A percentile compares a stretch with the other conserved stretches of the same genome.
phyloP scores from a whole-genome alignment of 2,888 invertebrate species.

The Zonitis immaculata region DNA sequence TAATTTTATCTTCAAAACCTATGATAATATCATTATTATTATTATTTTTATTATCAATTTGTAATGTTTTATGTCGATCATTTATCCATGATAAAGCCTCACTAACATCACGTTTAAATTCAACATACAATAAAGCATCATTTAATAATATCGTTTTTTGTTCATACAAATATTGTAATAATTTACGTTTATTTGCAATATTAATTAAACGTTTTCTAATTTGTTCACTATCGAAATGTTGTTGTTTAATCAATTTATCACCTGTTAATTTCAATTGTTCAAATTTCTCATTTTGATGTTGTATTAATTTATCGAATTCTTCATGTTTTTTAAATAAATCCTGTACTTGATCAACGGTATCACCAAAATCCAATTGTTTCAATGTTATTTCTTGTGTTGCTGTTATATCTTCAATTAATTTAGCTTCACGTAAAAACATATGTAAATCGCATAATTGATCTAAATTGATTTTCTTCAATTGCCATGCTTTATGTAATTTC shows the following conservation, averaged over 20 bases:
- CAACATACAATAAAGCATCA: slow-evolving; percentile 77
- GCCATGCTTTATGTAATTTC: slow-evolving; percentile 79
- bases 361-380: slow-evolving; percentile 62
- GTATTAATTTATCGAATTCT: slow-evolving; percentile 87
- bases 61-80: slow-evolving; percentile 83
- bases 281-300: slow-evolving; percentile 85
- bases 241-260: slow-evolving; percentile 78
- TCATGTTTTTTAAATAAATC: slow-evolving; percentile 89
- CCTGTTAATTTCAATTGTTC: slow-evolving; percentile 77
- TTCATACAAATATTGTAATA: slow-evolving; percentile 64
- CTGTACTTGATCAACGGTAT: slow-evolving; percentile 84
- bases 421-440: slow-evolving; percentile 90
- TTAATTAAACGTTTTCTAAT: slow-evolving; percentile 72
- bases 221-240: slow-evolving; percentile 83
- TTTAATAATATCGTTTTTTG: slow-evolving; percentile 65
- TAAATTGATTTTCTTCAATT: slow-evolving; percentile 78
- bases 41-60: slow-evolving; percentile 69
- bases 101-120: slow-evolving; percentile 86
- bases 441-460: slow-evolving; percentile 91
- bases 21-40: slow-evolving; percentile 70
- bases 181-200: slow-evolving; percentile 66
- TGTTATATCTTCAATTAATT: slow-evolving; percentile 84
- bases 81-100: slow-evolving; percentile 90
- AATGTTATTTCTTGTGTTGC: slow-evolving; percentile 81
- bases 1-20: slow-evolving; percentile 90